Evolutionary conservation across 2,888 invertebrate genomes (phyloP), one percentile per base, ranked within the genome.

Genomic region (Acrobasis repandana): DNA sequence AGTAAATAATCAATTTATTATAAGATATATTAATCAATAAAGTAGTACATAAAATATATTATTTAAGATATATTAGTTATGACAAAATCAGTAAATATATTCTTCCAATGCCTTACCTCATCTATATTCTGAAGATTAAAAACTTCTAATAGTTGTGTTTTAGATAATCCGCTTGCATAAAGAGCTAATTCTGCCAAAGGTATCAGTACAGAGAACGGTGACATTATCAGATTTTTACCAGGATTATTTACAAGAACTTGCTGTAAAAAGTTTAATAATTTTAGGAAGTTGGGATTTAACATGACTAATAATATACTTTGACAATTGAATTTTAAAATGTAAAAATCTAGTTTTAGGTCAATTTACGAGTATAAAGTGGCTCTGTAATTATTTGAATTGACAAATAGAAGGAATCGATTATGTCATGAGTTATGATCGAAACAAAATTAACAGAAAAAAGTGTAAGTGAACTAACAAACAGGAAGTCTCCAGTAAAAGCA

Each of bases 391-490:
- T 20, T 20, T 20, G 4, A 20, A 20, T 4, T 20, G 4, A 3
- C n/a, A 15, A 52, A 36, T 38, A 54, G 2, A 36, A 56, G 15
- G 9, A 36, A 10, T 20, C 6, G n/a, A n/a, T n/a, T n/a, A n/a
- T n/a, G n/a, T n/a, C n/a, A n/a, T n/a, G n/a, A n/a, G 0, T 28
- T 38, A 16, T 15, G 1, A 18, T 20, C 9, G 34, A 49, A 58
- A 34, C 38, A 36, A 33, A 49, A 28, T 5, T 28, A 6, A 28
- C 28, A 28, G 28, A 28, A 28, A 28, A 56, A 54, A 38, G 11
- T 11, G 38, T 1, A 38, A 28, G 2, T 52, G 20, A 43, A 66
- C 63, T 67, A 61, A 57, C 77, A 74, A 60, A 71, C 58, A 28
- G 57, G 8, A 63, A 34, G 28, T 65, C 58, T 49, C 63, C 61